These are phyloP conservation scores for Portevinia maculata DNA, from an alignment of 2,888 invertebrate species.

Conservation along the genomic window DNA sequence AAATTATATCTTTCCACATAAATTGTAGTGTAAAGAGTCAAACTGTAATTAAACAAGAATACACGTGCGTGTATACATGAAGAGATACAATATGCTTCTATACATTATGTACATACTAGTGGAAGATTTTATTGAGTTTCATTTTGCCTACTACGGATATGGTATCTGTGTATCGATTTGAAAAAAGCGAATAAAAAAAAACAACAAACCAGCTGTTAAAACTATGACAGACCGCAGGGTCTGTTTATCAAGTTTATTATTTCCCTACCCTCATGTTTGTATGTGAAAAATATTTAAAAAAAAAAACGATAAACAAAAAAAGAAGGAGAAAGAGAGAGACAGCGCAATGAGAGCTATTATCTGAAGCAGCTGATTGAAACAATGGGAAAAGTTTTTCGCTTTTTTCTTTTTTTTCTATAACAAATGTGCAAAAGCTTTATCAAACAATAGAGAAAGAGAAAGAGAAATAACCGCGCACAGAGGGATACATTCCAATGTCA, in stretches of 20 bases:
- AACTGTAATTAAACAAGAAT: neutral
- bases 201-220: slow-evolving; percentile 21
- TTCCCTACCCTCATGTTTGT: neutral
- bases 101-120: neutral
- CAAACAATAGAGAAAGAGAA: slow-evolving; percentile 5
- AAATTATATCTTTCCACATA: too few relatives aligned
- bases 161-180: slow-evolving; percentile 21
- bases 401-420: neutral
- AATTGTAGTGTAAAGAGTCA: neutral
- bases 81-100: too few relatives aligned
- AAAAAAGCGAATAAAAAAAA: neutral
- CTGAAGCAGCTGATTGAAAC: slow-evolving; percentile 28
- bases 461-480: neutral
- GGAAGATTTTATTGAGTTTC: neutral
- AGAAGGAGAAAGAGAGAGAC: neutral
- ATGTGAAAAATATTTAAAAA: too few relatives aligned
- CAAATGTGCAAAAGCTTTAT: slow-evolving; percentile 15
- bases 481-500: slow-evolving; percentile 24
- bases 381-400: slow-evolving; percentile 14
- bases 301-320: too few relatives aligned
- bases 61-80: neutral
- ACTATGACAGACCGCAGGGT: slow-evolving; percentile 1
- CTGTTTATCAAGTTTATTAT: slow-evolving; percentile 10
- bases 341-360: neutral
- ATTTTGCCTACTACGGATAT: slow-evolving; percentile 1